These are phyloP conservation scores for Leucophenga montana DNA, from an alignment of 2,888 invertebrate genomes.

Conservation along the genomic window DNA sequence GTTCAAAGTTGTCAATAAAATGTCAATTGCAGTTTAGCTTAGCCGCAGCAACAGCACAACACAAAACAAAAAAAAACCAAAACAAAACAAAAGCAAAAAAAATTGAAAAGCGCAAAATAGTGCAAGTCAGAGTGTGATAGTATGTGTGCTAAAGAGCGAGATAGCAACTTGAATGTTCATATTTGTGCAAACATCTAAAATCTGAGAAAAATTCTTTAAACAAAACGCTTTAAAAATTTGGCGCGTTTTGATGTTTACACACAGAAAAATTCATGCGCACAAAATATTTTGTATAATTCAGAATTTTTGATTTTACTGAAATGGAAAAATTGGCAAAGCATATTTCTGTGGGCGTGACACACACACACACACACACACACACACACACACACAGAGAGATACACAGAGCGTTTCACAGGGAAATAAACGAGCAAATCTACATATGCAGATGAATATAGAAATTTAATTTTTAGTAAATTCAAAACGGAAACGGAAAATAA, in stretches of 20 bases:
- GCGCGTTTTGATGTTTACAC: not conserved
- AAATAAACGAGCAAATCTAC: not conserved
- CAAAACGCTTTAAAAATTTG: not conserved
- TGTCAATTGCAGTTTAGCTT: slow-evolving; percentile 54
- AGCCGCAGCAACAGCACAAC: too few relatives aligned
- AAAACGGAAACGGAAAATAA: slow-evolving; percentile 25
- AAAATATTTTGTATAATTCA: slow-evolving; percentile 1
- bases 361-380: not conserved
- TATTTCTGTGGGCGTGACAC: too few relatives aligned
- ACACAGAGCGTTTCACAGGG: not conserved
- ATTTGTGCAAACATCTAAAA: not conserved
- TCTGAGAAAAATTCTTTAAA: not conserved
- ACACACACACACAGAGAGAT: not conserved
- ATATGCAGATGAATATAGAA: slow-evolving; percentile 12
- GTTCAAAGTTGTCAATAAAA: slow-evolving; percentile 39
- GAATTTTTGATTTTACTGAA: slow-evolving; percentile 6
- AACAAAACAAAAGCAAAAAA: not conserved
- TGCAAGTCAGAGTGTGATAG: too few relatives aligned
- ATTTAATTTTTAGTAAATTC: slow-evolving; percentile 9
- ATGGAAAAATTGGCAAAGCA: not conserved
- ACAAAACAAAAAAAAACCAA: not conserved
- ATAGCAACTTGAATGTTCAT: too few relatives aligned
- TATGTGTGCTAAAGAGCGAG: too few relatives aligned
- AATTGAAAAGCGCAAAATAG: not conserved
- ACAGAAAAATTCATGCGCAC: not conserved